Conservation (phyloP, 2,888 invertebrate species). For the Sympetrum striolatum region DNA sequence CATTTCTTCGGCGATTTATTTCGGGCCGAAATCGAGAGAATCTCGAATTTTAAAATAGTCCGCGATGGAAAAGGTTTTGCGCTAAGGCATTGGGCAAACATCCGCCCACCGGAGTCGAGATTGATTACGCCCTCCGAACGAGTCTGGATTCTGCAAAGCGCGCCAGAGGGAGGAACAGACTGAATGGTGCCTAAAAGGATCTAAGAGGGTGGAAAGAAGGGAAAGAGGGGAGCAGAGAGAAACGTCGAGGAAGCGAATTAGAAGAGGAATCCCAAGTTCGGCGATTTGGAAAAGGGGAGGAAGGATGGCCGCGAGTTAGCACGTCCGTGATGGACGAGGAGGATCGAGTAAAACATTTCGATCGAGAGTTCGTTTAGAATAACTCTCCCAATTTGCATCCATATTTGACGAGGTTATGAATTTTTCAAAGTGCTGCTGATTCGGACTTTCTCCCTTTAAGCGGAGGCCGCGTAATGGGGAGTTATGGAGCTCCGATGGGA, state of each 20-base stretch:
- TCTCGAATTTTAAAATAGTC: not conserved
- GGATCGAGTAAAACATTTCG: not conserved
- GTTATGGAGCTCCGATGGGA: not conserved
- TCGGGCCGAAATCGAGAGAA: not conserved
- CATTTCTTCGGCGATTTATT: not conserved
- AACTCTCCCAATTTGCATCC: not conserved
- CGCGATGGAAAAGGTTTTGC: not conserved
- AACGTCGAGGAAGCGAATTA: not conserved
- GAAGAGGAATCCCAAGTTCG: not conserved
- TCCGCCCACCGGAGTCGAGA: not conserved
- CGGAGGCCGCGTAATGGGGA: not conserved
- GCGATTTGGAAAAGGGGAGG: not conserved
- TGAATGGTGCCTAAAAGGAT: not conserved
- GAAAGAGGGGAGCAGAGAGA: not conserved
- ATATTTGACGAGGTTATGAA: not conserved
- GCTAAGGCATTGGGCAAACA: not conserved
- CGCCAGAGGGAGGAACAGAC: too few relatives aligned
- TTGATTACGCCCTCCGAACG: constrained; percentile 30
- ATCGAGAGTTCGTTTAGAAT: not conserved
- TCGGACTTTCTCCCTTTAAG: not conserved
- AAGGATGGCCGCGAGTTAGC: not conserved
- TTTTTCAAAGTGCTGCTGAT: not conserved
- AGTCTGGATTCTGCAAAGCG: constrained; percentile 3
- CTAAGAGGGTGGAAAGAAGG: not conserved
- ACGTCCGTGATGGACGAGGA: not conserved